Percentiles rank a stretch among this genome's conserved stretches.
Evolutionary conservation across 2,113 vertebrate genomes (phyloP).

Genomic region (Pyxicephalus adspersus): DNA sequence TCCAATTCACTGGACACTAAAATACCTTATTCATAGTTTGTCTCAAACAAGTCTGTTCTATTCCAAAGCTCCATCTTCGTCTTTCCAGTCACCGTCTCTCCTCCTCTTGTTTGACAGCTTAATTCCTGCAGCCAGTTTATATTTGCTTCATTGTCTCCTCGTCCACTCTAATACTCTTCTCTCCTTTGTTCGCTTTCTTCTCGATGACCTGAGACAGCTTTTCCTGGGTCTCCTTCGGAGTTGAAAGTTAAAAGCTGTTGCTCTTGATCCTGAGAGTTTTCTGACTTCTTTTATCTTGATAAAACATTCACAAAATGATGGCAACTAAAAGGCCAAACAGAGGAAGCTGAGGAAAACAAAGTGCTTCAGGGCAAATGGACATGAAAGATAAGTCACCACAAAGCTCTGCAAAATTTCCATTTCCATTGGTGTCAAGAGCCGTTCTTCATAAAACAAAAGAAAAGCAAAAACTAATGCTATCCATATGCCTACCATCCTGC

Average conservation of each 20-base stretch:
- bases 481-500: background rate
- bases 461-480: conserved; percentile 5
- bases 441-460: conserved; percentile 24
- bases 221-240: conserved; percentile 68
- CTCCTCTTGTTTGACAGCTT: background rate
- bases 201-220: conserved; percentile 38
- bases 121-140: conserved; percentile 5
- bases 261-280: conserved; percentile 75
- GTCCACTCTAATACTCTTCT: background rate
- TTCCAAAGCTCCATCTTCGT: background rate
- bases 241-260: conserved; percentile 78
- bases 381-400: conserved; percentile 30
- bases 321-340: conserved; percentile 69
- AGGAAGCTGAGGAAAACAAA: conserved; percentile 64
- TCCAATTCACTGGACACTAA: too few species aligned
- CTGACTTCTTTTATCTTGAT: conserved; percentile 74
- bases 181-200: conserved; percentile 51
- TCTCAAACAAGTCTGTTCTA: background rate
- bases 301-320: conserved; percentile 73
- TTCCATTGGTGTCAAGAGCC: conserved; percentile 18
- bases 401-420: conserved; percentile 9
- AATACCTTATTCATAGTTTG: too few species aligned
- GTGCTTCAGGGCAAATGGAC: conserved; percentile 31
- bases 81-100: background rate
- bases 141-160: conserved; percentile 13